These are phyloP conservation scores for Endomychus coccineus DNA, from an alignment of 2,888 invertebrate species.

Conservation along the genomic window DNA sequence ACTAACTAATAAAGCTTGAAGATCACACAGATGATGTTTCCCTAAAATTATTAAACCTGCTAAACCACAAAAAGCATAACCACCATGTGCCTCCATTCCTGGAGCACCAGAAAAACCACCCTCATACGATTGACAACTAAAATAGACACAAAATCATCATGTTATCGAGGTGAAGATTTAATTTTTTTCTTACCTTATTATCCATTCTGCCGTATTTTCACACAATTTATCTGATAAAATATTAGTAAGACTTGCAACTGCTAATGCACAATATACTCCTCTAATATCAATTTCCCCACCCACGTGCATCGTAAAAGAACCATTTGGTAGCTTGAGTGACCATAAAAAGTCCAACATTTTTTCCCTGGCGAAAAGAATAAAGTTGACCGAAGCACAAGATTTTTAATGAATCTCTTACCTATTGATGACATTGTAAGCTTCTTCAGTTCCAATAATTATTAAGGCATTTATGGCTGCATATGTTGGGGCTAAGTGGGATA, in stretches of 20 bases:
- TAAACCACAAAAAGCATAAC: slow-evolving; percentile 97
- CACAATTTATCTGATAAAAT: slow-evolving; percentile 70
- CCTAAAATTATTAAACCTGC: slow-evolving; percentile 81
- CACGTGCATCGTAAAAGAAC: slow-evolving; percentile 85
- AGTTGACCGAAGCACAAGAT: not conserved
- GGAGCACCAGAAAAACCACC: slow-evolving; percentile 95
- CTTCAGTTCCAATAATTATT: slow-evolving; percentile 71
- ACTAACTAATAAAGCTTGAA: slow-evolving; percentile 61
- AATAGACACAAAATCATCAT: too few species aligned
- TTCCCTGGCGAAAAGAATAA: slow-evolving; percentile 43
- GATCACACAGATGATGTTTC: slow-evolving; percentile 65
- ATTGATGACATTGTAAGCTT: slow-evolving; percentile 83
- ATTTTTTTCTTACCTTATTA: slow-evolving; percentile 51
- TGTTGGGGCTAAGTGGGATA: slow-evolving; percentile 91
- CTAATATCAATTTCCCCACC: slow-evolving; percentile 92
- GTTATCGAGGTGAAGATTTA: not conserved
- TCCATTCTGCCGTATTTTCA: slow-evolving; percentile 85
- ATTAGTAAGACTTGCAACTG: slow-evolving; percentile 81
- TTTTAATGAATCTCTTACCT: slow-evolving; percentile 45
- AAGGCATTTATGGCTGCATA: slow-evolving; percentile 95
- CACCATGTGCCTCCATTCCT: slow-evolving; percentile 97
- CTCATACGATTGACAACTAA: slow-evolving; percentile 94
- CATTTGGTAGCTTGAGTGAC: slow-evolving; percentile 71
- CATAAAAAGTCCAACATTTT: slow-evolving; percentile 70
- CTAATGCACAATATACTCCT: slow-evolving; percentile 94